A percentile compares a stretch with the other conserved stretches of the same genome.
Evolutionary conservation across 2,797 vertebrate species (phyloP).

Genomic region (Anguilla megastoma): DNA sequence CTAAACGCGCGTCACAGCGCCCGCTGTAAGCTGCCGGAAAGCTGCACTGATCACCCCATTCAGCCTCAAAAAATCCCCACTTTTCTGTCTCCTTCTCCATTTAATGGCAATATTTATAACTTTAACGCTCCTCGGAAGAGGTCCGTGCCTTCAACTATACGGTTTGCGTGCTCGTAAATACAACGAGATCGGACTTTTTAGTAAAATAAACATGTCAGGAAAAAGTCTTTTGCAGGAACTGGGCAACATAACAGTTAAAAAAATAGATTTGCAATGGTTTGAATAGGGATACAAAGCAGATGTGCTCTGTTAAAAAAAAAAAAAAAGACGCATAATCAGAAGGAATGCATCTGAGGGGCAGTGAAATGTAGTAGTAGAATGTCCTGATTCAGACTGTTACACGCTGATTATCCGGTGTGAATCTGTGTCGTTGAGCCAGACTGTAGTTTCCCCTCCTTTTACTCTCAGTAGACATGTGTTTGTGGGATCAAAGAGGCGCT

Average conservation of each 20-base stretch:
- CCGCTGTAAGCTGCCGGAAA: neutral
- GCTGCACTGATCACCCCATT: neutral
- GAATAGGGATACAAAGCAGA: neutral
- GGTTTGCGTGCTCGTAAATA: neutral
- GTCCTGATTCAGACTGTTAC: neutral
- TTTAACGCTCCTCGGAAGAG: neutral
- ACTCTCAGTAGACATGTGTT: conserved; percentile 7
- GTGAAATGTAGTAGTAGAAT: conserved; percentile 2
- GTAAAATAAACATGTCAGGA: neutral
- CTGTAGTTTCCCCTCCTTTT: neutral
- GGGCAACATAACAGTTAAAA: neutral
- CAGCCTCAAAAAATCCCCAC: neutral
- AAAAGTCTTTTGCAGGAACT: neutral
- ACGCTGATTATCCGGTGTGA: neutral
- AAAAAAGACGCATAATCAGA: neutral
- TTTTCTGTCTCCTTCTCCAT: neutral
- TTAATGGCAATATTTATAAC: conserved; percentile 1
- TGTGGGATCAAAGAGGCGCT: conserved; percentile 5
- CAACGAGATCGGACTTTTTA: neutral
- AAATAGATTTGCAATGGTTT: neutral
- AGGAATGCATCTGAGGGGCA: neutral
- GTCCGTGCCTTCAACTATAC: neutral
- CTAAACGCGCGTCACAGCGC: neutral
- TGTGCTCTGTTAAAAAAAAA: neutral
- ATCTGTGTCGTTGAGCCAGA: neutral